These are phyloP conservation scores for Camponotus pennsylvanicus DNA, from an alignment of 1,140 invertebrate species.

Conservation along the genomic window DNA sequence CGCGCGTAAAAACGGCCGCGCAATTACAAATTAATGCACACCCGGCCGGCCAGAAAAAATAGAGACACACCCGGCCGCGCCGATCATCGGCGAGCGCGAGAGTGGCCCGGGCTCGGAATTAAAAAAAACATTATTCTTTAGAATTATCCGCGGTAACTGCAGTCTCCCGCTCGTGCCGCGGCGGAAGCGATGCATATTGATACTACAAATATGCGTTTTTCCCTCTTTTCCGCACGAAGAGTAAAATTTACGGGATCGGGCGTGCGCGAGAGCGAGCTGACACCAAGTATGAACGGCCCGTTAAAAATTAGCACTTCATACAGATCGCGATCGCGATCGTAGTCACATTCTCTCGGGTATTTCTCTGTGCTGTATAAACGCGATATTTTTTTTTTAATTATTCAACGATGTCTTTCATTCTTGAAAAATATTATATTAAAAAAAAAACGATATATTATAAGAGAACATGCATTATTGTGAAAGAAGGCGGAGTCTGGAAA, in stretches of 20 bases:
- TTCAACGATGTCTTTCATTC: neutral
- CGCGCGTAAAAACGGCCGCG: slow-evolving; percentile 81
- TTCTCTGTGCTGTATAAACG: neutral
- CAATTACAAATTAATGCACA: slow-evolving; percentile 82
- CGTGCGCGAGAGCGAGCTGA: slow-evolving; percentile 36
- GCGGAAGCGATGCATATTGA: slow-evolving; percentile 57
- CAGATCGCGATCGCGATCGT: slow-evolving; percentile 21
- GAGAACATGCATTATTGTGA: no score
- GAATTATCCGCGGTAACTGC: slow-evolving; percentile 69
- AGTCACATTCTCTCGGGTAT: neutral
- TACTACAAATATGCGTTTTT: slow-evolving; percentile 58
- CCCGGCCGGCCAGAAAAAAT: slow-evolving; percentile 72
- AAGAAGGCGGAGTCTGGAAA: no score
- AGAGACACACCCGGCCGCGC: slow-evolving; percentile 65
- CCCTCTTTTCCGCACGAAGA: slow-evolving; percentile 31
- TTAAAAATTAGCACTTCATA: slow-evolving; percentile 41
- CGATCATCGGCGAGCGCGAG: slow-evolving; percentile 65
- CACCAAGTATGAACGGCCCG: slow-evolving; percentile 30
- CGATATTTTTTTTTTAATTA: neutral
- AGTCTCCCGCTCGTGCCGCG: slow-evolving; percentile 31
- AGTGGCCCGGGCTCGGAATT: slow-evolving; percentile 67
- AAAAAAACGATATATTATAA: neutral
- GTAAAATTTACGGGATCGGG: slow-evolving; percentile 65
- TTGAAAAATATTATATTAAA: neutral
- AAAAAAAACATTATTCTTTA: slow-evolving; percentile 77